phyloP scores from a whole-genome alignment of 2,113 vertebrate species.

The Cyprichromis sp. region DNA sequence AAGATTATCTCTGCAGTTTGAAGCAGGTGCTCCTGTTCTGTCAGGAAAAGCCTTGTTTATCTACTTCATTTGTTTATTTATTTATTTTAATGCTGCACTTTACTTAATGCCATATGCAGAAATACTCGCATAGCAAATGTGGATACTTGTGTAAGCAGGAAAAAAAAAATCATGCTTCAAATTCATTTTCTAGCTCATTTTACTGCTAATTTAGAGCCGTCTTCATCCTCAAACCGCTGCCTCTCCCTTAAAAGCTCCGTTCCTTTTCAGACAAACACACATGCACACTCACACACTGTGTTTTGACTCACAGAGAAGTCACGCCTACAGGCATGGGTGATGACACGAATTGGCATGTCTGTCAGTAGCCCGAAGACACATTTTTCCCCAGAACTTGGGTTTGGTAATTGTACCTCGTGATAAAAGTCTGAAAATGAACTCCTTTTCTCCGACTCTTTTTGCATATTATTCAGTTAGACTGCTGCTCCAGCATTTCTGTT shows the following conservation, averaged over 20 bases:
- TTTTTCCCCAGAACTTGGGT: slow-evolving; percentile 17
- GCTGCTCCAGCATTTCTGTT: neutral
- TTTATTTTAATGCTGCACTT: neutral
- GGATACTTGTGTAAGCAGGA: neutral
- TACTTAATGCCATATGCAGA: neutral
- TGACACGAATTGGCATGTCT: slow-evolving; percentile 27
- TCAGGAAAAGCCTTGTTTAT: neutral
- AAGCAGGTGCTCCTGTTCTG: neutral
- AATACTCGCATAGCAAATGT: neutral
- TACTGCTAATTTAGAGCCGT: neutral
- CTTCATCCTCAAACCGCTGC: neutral
- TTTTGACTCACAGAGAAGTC: slow-evolving; percentile 28
- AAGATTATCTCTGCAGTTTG: neutral
- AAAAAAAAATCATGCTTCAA: neutral
- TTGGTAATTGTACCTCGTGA: slow-evolving; percentile 28
- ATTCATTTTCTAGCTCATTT: neutral
- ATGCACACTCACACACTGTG: neutral
- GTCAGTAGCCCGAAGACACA: slow-evolving; percentile 27
- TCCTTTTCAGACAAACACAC: neutral
- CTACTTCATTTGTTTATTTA: neutral
- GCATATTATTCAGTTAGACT: neutral
- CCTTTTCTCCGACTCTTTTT: neutral
- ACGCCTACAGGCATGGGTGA: neutral
- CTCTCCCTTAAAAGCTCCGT: neutral
- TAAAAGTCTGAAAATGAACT: slow-evolving; percentile 38